Percentiles rank a stretch among this genome's conserved stretches.
These are phyloP conservation scores for Scleropages formosus DNA, from an alignment of 2,797 vertebrate genomes.

Conservation along the genomic window DNA sequence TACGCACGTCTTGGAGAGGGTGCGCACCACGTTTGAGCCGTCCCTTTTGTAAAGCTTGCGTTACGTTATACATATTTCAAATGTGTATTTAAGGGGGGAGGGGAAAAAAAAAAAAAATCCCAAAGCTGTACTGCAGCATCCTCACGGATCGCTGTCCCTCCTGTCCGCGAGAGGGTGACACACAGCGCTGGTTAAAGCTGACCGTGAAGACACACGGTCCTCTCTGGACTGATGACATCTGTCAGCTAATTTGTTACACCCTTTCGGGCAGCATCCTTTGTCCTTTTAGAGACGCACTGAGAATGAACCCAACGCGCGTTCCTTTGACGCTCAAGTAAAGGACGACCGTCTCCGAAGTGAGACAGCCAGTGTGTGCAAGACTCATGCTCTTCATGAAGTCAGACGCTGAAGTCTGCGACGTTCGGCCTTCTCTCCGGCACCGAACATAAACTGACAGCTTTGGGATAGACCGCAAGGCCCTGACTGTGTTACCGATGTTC, in stretches of 20 bases:
- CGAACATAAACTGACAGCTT: slow-evolving; percentile 44
- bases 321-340: background rate
- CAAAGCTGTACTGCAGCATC: no score
- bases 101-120: no score
- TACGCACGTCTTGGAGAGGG: no score
- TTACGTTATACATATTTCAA: no score
- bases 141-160: background rate
- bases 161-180: background rate
- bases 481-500: slow-evolving; percentile 35
- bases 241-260: no score
- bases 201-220: no score
- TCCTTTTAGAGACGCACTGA: background rate
- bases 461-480: slow-evolving; percentile 20
- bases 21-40: no score
- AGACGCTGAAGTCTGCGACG: slow-evolving; percentile 24
- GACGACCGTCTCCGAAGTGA: background rate
- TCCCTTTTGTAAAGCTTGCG: no score
- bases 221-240: background rate
- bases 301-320: background rate
- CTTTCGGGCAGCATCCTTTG: no score
- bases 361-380: background rate
- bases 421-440: slow-evolving; percentile 58
- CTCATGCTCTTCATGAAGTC: background rate
- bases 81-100: no score
- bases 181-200: no score